These are phyloP conservation scores for Eublepharis macularius DNA, from an alignment of 2,113 vertebrate genomes.

Conservation along the genomic window DNA sequence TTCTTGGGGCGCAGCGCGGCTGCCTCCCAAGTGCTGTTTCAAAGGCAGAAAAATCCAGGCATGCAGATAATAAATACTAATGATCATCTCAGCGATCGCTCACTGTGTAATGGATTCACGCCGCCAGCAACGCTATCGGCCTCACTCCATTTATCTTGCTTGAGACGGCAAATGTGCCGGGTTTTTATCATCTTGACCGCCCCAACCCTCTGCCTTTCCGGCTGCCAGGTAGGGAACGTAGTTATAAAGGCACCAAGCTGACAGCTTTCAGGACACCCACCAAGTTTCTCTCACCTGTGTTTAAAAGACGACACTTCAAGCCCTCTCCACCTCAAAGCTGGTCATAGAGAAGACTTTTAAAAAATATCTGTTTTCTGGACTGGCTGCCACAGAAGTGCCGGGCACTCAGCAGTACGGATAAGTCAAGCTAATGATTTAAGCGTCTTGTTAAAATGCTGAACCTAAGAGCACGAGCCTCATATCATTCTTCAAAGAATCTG, in stretches of 20 bases:
- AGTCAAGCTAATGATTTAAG: background rate
- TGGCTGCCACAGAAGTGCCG: too few relatives aligned
- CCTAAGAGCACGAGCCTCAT: too few relatives aligned
- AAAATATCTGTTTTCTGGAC: background rate
- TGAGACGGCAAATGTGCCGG: background rate
- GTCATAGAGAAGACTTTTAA: background rate
- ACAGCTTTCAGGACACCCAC: background rate
- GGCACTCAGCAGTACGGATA: background rate
- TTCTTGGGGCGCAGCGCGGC: background rate
- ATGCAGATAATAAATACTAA: constrained; percentile 19
- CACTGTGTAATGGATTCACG: constrained; percentile 16
- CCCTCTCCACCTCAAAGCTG: background rate
- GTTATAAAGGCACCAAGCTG: constrained; percentile 13
- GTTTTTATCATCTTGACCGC: background rate
- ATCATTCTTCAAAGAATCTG: background rate
- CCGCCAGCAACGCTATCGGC: constrained; percentile 1
- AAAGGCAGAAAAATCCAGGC: constrained; percentile 1
- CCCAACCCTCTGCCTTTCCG: background rate
- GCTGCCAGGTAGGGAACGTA: background rate
- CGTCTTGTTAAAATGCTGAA: background rate
- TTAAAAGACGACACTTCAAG: background rate
- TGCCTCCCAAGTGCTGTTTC: background rate
- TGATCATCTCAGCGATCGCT: constrained; percentile 14
- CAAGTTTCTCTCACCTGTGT: background rate
- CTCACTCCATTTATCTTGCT: constrained; percentile 19